A percentile compares a stretch with the other conserved stretches of the same genome.
These are phyloP conservation scores for Oedothorax gibbosus DNA, from an alignment of 1,140 invertebrate genomes.

Conservation along the genomic window DNA sequence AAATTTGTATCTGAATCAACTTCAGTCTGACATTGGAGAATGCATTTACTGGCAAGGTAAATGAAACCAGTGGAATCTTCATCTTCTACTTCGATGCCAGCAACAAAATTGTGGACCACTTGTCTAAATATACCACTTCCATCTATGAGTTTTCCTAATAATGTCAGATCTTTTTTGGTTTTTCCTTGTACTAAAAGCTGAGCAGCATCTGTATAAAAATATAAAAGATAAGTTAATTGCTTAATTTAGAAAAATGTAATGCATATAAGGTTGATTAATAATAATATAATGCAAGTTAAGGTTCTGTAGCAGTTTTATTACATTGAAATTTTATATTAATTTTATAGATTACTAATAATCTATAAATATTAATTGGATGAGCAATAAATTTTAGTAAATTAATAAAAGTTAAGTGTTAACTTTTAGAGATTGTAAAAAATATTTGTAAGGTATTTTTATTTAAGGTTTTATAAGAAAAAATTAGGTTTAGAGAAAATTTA, in stretches of 20 bases:
- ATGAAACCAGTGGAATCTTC: not conserved
- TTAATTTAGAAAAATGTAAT: not conserved
- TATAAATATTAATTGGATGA: too few species aligned
- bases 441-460: too few species aligned
- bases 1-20: constrained; percentile 6
- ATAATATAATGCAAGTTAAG: too few species aligned
- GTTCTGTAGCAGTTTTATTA: too few species aligned
- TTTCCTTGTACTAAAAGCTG: constrained; percentile 6
- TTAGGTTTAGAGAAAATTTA: too few species aligned
- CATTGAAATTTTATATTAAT: too few species aligned
- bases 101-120: constrained; percentile 1
- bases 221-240: not conserved
- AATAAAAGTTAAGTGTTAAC: too few species aligned
- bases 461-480: too few species aligned
- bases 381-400: too few species aligned
- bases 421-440: too few species aligned
- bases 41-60: constrained; percentile 35
- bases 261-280: too few species aligned
- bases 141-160: constrained; percentile 11
- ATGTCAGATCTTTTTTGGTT: constrained; percentile 13
- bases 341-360: too few species aligned
- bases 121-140: constrained; percentile 8
- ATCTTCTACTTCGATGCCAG: not conserved
- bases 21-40: not conserved
- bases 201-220: constrained; percentile 6